phyloP scores from a whole-genome alignment of 2,888 invertebrate species.

The Mythimna lalbum region DNA sequence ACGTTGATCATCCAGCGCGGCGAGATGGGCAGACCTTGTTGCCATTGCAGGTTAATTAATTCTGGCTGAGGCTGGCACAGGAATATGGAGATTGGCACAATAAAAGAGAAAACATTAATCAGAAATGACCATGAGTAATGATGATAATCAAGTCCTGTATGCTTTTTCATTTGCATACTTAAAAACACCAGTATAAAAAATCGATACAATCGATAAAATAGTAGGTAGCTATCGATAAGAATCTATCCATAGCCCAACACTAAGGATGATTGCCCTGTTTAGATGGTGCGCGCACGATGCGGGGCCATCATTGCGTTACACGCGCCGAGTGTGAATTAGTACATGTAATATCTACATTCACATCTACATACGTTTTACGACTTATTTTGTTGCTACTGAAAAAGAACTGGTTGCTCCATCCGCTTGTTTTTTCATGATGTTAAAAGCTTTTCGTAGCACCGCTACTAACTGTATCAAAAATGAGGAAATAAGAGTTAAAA shows the following conservation, averaged over 20 bases:
- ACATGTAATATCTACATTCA: slow-evolving; percentile 30
- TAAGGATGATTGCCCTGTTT: slow-evolving; percentile 57
- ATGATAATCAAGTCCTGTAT: too few relatives aligned
- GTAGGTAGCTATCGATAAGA: slow-evolving; percentile 24
- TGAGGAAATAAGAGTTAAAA: neutral
- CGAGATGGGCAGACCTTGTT: too few relatives aligned
- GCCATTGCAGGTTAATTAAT: too few relatives aligned
- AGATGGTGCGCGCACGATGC: slow-evolving; percentile 54
- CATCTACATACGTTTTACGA: slow-evolving; percentile 32
- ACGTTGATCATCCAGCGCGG: too few relatives aligned
- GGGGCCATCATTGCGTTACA: slow-evolving; percentile 48
- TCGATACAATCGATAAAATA: slow-evolving; percentile 19
- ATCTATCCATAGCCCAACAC: slow-evolving; percentile 42
- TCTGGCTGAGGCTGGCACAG: too few relatives aligned
- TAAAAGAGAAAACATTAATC: too few relatives aligned
- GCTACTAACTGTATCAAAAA: neutral
- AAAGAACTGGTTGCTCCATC: neutral
- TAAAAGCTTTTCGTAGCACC: slow-evolving; percentile 17
- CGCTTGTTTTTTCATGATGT: slow-evolving; percentile 2
- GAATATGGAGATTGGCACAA: too few relatives aligned
- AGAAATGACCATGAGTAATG: too few relatives aligned
- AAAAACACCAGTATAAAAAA: neutral
- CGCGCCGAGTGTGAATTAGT: slow-evolving; percentile 58
- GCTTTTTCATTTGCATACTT: neutral
- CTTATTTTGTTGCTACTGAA: slow-evolving; percentile 22